phyloP scores from a whole-genome alignment of 2,888 invertebrate genomes.

The Drosophila aldrichi region DNA sequence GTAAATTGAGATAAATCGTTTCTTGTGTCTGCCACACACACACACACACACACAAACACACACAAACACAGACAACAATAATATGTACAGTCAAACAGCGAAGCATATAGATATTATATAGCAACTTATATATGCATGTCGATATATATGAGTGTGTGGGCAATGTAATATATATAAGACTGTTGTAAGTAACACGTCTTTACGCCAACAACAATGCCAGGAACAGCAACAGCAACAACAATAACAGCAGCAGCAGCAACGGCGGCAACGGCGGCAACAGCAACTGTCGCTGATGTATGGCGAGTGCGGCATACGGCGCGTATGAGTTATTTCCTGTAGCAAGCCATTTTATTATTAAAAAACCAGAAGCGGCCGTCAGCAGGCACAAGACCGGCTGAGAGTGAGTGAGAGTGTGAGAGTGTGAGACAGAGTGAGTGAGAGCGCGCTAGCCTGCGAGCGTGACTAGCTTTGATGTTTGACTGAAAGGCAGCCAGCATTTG shows the following conservation, averaged over 20 bases:
- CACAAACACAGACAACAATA: neutral
- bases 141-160: conserved; percentile 15
- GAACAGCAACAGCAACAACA: conserved; percentile 29
- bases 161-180: conserved; percentile 52
- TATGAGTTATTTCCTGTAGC: conserved; percentile 74
- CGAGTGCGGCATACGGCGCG: conserved; percentile 77
- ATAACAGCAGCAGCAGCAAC: conserved; percentile 10
- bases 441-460: conserved; percentile 53
- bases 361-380: conserved; percentile 35
- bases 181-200: conserved; percentile 74
- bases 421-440: conserved; percentile 7
- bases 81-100: conserved; percentile 25
- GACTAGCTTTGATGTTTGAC: conserved; percentile 77
- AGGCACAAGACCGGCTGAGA: conserved; percentile 1
- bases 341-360: conserved; percentile 76
- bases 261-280: conserved; percentile 29
- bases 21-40: conserved; percentile 64
- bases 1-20: conserved; percentile 81
- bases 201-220: conserved; percentile 46
- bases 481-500: conserved; percentile 60
- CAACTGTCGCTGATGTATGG: conserved; percentile 74
- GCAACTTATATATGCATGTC: conserved; percentile 17
- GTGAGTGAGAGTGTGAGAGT: conserved; percentile 1
- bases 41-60: conserved; percentile 32
- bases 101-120: conserved; percentile 42